phyloP scores from a whole-genome alignment of 2,113 vertebrate species.

The Ia io region DNA sequence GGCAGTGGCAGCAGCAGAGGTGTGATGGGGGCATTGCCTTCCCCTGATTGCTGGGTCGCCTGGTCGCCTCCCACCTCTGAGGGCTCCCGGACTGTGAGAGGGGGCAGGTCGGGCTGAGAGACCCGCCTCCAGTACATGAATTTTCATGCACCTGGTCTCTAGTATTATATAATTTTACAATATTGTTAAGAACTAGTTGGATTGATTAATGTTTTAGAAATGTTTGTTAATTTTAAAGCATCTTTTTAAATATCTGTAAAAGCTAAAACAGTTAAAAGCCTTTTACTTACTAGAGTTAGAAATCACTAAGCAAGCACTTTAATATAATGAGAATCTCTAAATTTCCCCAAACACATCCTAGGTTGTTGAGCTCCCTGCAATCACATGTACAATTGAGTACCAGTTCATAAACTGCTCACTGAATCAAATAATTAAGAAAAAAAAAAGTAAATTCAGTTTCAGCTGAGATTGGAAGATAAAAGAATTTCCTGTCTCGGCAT shows the following conservation, averaged over 20 bases:
- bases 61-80: too few species aligned
- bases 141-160: too few species aligned
- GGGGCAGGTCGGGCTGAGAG: too few species aligned
- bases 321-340: not conserved
- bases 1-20: too few species aligned
- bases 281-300: conserved; percentile 21
- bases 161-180: not conserved
- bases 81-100: too few species aligned
- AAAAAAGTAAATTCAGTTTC: not conserved
- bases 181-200: conserved; percentile 4
- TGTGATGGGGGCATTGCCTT: too few species aligned
- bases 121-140: too few species aligned
- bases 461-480: conserved; percentile 1
- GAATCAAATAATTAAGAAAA: conserved; percentile 24
- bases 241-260: conserved; percentile 7
- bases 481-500: not conserved
- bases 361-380: not conserved
- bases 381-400: not conserved
- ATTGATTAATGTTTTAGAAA: conserved; percentile 15
- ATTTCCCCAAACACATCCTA: not conserved
- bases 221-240: conserved; percentile 25
- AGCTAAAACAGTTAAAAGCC: conserved; percentile 18
- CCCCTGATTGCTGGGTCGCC: too few species aligned
- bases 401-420: conserved; percentile 9
- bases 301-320: not conserved